Evolutionary conservation across 2,888 invertebrate genomes (phyloP).

Genomic region (Lingula anatina): DNA sequence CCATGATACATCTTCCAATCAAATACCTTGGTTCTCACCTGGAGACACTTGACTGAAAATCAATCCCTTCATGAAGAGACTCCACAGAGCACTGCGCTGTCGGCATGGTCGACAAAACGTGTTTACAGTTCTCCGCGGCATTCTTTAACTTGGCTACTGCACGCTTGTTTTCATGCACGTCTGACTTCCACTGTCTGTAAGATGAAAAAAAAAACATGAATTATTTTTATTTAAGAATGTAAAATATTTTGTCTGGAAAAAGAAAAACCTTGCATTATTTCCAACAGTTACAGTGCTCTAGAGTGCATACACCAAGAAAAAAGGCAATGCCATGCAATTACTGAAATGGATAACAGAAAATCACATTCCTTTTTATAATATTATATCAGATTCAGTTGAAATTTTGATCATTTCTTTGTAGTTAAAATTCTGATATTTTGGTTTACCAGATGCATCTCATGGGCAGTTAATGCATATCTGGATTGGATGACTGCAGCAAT

Average conservation of each 20-base stretch:
- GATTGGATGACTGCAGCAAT: too few relatives aligned
- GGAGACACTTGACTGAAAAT: constrained; percentile 60
- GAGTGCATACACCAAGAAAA: background rate
- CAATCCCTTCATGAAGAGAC: constrained; percentile 73
- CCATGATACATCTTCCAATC: too few relatives aligned
- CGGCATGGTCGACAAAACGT: constrained; percentile 67
- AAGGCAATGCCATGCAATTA: background rate
- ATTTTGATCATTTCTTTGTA: too few relatives aligned
- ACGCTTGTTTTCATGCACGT: constrained; percentile 38
- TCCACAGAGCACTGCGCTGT: constrained; percentile 74
- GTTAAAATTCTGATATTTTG: too few relatives aligned
- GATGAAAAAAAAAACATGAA: too few relatives aligned
- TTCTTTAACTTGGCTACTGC: constrained; percentile 66
- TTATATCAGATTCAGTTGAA: background rate
- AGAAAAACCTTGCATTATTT: too few relatives aligned
- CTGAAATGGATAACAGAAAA: background rate
- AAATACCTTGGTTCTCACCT: too few relatives aligned
- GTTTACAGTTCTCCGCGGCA: constrained; percentile 71
- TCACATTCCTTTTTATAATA: background rate
- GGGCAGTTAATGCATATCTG: too few relatives aligned
- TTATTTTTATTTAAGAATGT: too few relatives aligned
- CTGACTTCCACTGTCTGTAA: constrained; percentile 30
- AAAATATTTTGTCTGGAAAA: too few relatives aligned
- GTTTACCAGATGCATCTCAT: too few relatives aligned
- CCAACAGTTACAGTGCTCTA: too few relatives aligned